A percentile compares a stretch with the other conserved stretches of the same genome.
These are phyloP conservation scores for Magallana angulata DNA, from an alignment of 1,140 invertebrate species.

Conservation along the genomic window DNA sequence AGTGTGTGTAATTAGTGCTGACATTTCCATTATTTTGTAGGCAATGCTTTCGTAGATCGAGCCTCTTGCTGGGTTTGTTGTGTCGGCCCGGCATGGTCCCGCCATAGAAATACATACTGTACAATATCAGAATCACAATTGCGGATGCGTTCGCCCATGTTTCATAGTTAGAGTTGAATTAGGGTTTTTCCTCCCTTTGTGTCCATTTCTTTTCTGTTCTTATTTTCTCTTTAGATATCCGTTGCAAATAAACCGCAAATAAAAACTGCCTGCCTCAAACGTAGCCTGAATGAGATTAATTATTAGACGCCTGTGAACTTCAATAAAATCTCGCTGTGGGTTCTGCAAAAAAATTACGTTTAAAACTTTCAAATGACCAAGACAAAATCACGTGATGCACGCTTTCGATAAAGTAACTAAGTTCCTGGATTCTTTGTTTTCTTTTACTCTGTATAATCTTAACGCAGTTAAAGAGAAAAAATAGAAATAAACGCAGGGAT, in stretches of 20 bases:
- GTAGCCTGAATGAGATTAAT: background rate
- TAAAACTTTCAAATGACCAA: too few relatives aligned
- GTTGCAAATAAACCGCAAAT: background rate
- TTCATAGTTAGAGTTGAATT: constrained; percentile 1
- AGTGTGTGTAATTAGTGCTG: constrained; percentile 24
- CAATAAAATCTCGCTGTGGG: background rate
- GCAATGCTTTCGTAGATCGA: background rate
- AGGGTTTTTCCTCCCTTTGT: background rate
- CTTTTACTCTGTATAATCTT: too few relatives aligned
- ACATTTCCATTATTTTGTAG: constrained; percentile 28
- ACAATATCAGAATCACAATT: background rate
- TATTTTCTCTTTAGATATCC: background rate
- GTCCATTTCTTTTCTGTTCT: background rate
- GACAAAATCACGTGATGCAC: too few relatives aligned
- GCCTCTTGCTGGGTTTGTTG: constrained; percentile 24
- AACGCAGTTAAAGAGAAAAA: background rate
- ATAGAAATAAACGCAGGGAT: background rate
- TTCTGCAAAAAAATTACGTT: background rate
- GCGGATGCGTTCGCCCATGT: background rate
- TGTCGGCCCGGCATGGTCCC: background rate
- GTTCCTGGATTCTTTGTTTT: too few relatives aligned
- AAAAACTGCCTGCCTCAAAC: background rate
- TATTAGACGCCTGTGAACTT: background rate
- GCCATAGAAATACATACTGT: constrained; percentile 11
- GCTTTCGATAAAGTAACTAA: too few relatives aligned